Conservation (phyloP, 2,888 invertebrate species). For the Mystacides longicornis region DNA sequence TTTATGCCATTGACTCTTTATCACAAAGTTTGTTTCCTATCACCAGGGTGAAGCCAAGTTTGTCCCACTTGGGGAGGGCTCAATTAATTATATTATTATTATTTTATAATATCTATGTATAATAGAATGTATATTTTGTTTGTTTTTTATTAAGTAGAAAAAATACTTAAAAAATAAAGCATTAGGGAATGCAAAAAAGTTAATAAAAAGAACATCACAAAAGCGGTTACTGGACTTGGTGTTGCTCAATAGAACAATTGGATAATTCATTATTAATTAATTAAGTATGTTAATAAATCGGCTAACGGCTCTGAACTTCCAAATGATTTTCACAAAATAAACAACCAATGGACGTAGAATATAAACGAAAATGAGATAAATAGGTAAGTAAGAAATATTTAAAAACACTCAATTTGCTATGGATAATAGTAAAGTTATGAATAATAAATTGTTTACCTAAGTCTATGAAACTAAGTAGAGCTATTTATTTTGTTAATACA, state of each 20-base stretch:
- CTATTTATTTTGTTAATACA: conserved; percentile 13
- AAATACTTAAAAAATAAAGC: conserved; percentile 11
- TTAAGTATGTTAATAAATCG: too few relatives aligned
- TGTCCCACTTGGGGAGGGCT: too few relatives aligned
- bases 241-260: too few relatives aligned
- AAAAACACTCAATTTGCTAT: conserved; percentile 18
- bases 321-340: too few relatives aligned
- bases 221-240: neutral
- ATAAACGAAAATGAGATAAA: too few relatives aligned
- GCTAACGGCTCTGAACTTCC: too few relatives aligned
- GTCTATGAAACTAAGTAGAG: conserved; percentile 24
- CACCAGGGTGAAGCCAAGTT: conserved; percentile 22
- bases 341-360: too few relatives aligned
- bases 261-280: too few relatives aligned
- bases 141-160: neutral
- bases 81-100: neutral
- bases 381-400: too few relatives aligned
- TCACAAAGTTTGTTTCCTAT: conserved; percentile 25
- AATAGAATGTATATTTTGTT: neutral
- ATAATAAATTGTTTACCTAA: conserved; percentile 26
- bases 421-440: too few relatives aligned
- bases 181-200: conserved; percentile 6
- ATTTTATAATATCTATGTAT: neutral
- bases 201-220: neutral
- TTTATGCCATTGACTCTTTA: conserved; percentile 26